These are phyloP conservation scores for Caenorhabditis plicata DNA, from an alignment of 2,888 invertebrate species.

Conservation along the genomic window DNA sequence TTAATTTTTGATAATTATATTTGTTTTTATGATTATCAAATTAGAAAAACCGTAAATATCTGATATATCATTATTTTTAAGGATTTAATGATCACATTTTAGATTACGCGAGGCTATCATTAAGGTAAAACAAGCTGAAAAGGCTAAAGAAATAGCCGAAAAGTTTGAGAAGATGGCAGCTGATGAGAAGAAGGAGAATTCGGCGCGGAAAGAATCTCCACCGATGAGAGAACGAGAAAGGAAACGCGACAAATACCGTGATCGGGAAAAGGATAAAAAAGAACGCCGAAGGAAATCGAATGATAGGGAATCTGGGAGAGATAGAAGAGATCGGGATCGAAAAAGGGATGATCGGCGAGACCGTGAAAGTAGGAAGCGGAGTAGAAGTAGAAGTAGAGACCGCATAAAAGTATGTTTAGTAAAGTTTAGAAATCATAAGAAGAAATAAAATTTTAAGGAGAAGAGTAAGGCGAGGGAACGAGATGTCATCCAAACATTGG, in stretches of 20 bases:
- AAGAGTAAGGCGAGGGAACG: slow-evolving; percentile 12
- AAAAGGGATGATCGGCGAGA: slow-evolving; percentile 8
- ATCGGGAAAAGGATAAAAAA: slow-evolving; percentile 14
- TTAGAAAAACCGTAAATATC: too few species aligned
- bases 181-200: slow-evolving; percentile 12
- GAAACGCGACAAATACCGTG: slow-evolving; percentile 13
- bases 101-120: slow-evolving; percentile 13
- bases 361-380: slow-evolving; percentile 18
- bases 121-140: slow-evolving; percentile 28
- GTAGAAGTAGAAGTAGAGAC: slow-evolving; percentile 17
- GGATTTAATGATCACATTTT: too few species aligned
- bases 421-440: neutral
- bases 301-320: slow-evolving; percentile 17
- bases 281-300: slow-evolving; percentile 7
- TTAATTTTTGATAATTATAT: too few species aligned
- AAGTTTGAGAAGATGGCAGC: slow-evolving; percentile 25
- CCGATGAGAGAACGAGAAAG: slow-evolving; percentile 10
- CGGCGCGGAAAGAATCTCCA: slow-evolving; percentile 12
- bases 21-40: too few species aligned
- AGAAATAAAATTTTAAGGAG: slow-evolving; percentile 14
- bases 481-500: slow-evolving; percentile 29
- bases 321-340: slow-evolving; percentile 9
- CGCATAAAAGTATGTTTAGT: slow-evolving; percentile 7
- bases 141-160: slow-evolving; percentile 24
- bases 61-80: too few species aligned